Evolutionary conservation across 1,140 invertebrate genomes (phyloP).

Genomic region (Nilaparvata lugens): DNA sequence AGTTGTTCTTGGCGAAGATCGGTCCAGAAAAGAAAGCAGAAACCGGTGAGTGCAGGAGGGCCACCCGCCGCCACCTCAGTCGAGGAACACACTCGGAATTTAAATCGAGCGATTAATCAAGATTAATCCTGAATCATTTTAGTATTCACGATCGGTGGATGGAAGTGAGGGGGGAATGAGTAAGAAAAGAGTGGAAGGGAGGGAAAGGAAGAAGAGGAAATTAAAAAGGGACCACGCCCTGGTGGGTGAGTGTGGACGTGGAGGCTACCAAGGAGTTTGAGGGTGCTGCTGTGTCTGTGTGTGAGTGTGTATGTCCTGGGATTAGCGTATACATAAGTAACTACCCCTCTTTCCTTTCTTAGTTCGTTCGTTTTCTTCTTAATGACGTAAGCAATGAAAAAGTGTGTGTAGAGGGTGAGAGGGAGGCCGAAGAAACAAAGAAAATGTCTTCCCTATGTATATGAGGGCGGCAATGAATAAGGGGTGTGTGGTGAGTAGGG

Average conservation of each 20-base stretch:
- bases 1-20: too few species aligned
- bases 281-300: not conserved
- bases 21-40: too few species aligned
- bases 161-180: not conserved
- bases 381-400: conserved; percentile 21
- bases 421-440: conserved; percentile 12
- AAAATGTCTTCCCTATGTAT: conserved; percentile 16
- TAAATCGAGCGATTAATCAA: conserved; percentile 20
- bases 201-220: conserved; percentile 9
- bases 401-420: conserved; percentile 13
- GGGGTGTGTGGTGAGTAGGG: not conserved
- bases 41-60: too few species aligned
- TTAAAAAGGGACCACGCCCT: conserved; percentile 19
- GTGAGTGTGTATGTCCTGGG: conserved; percentile 15
- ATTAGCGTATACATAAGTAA: conserved; percentile 23
- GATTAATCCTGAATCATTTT: conserved; percentile 16
- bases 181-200: not conserved
- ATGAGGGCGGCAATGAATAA: conserved; percentile 3
- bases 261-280: conserved; percentile 2
- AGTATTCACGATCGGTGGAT: conserved; percentile 10
- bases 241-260: conserved; percentile 1
- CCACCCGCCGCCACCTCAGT: too few species aligned
- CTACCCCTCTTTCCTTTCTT: conserved; percentile 9
- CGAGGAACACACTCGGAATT: conserved; percentile 11
- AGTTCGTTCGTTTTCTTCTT: conserved; percentile 8